phyloP scores from a whole-genome alignment of 2,888 invertebrate genomes.

The Orthonevra nobilis region DNA sequence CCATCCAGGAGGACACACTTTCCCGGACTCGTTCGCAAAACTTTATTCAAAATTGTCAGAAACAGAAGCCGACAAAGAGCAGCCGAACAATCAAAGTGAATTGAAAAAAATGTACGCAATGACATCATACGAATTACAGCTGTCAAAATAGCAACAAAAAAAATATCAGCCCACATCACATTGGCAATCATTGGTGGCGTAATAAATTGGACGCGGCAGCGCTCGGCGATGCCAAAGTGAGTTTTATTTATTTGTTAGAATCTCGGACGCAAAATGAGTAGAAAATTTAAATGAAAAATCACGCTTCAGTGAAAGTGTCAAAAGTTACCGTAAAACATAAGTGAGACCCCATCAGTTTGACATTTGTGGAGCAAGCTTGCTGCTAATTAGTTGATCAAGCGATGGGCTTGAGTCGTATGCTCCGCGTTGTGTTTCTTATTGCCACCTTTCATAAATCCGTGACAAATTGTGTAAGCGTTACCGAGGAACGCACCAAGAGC shows the following conservation, averaged over 20 bases:
- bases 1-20: neutral
- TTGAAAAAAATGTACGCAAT: conserved; percentile 52
- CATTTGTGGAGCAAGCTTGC: conserved; percentile 20
- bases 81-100: conserved; percentile 46
- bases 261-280: conserved; percentile 25
- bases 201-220: conserved; percentile 36
- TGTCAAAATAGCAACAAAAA: conserved; percentile 44
- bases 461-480: conserved; percentile 16
- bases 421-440: conserved; percentile 51
- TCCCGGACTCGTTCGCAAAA: conserved; percentile 23
- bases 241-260: conserved; percentile 4
- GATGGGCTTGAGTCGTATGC: conserved; percentile 64
- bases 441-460: conserved; percentile 31
- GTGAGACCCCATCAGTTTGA: conserved; percentile 23
- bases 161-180: conserved; percentile 6
- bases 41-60: conserved; percentile 21
- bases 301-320: conserved; percentile 14
- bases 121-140: conserved; percentile 59
- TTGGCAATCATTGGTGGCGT: conserved; percentile 31
- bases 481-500: conserved; percentile 56
- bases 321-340: neutral
- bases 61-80: conserved; percentile 42
- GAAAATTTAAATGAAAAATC: conserved; percentile 25
- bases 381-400: conserved; percentile 49
- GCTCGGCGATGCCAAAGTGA: conserved; percentile 50